Percentiles rank a stretch among this genome's conserved stretches.
phyloP scores from a whole-genome alignment of 2,113 vertebrate species.

The Forbesichthys agassizii region DNA sequence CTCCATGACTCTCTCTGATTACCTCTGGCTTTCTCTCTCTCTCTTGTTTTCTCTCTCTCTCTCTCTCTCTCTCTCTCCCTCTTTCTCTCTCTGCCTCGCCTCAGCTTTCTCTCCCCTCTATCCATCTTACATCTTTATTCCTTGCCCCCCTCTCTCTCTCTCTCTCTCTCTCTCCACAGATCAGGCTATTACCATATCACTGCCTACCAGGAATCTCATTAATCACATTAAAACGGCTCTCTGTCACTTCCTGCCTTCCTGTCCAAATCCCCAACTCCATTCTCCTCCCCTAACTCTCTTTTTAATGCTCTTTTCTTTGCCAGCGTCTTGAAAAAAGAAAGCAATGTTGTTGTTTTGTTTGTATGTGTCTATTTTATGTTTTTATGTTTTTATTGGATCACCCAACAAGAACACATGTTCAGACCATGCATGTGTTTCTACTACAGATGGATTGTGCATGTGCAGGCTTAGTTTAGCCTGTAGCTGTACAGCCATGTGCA shows the following conservation, averaged over 20 bases:
- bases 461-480: constrained; percentile 34
- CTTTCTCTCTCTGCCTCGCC: no score
- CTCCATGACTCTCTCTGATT: constrained; percentile 14
- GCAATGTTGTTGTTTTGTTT: not conserved
- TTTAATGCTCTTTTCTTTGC: constrained; percentile 60
- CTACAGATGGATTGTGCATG: constrained; percentile 46
- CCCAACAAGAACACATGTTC: constrained; percentile 62
- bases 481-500: constrained; percentile 6
- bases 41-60: constrained; percentile 25
- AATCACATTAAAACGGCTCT: constrained; percentile 72
- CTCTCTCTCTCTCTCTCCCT: constrained; percentile 24
- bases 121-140: constrained; percentile 2
- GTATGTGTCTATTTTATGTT: constrained; percentile 5
- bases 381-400: constrained; percentile 53
- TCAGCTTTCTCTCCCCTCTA: no score
- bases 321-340: constrained; percentile 59
- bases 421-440: constrained; percentile 33
- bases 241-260: constrained; percentile 44
- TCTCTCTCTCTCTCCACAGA: constrained; percentile 25
- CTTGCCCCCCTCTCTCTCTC: no score
- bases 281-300: constrained; percentile 60
- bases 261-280: constrained; percentile 44
- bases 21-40: constrained; percentile 25
- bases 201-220: constrained; percentile 75
- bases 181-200: constrained; percentile 66